Conservation (phyloP, 2,888 invertebrate species). For the Xanthorhoe designata region DNA sequence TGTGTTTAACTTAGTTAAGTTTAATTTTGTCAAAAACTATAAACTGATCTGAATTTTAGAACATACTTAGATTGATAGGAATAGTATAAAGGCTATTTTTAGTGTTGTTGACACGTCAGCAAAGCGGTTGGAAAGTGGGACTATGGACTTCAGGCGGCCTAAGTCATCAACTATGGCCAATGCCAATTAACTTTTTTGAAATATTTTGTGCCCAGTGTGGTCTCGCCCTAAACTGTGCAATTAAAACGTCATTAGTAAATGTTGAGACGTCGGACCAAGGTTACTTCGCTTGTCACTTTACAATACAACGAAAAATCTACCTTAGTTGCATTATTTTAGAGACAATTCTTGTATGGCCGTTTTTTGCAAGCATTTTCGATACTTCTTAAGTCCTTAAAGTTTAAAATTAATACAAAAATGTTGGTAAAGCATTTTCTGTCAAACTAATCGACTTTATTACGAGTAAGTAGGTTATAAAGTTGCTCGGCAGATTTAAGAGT, state of each 20-base stretch:
- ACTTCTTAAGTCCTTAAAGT: background rate
- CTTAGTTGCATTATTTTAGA: background rate
- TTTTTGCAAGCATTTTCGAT: background rate
- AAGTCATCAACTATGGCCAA: background rate
- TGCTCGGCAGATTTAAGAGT: slow-evolving; percentile 7
- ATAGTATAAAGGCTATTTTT: too few species aligned
- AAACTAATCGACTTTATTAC: slow-evolving; percentile 8
- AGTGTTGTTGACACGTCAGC: too few species aligned
- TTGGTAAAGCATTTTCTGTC: background rate
- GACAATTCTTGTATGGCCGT: background rate
- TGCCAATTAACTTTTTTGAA: background rate
- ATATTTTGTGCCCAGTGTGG: slow-evolving; percentile 17
- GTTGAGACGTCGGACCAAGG: slow-evolving; percentile 61
- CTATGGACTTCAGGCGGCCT: background rate
- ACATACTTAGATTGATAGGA: too few species aligned
- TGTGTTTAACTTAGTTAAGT: too few species aligned
- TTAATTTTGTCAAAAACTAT: too few species aligned
- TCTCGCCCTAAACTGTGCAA: slow-evolving; percentile 44
- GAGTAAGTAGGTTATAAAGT: slow-evolving; percentile 5
- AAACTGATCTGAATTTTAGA: too few species aligned
- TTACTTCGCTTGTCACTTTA: slow-evolving; percentile 46
- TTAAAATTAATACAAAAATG: background rate
- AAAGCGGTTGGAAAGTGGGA: background rate
- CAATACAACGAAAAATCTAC: slow-evolving; percentile 7
- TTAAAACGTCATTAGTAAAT: slow-evolving; percentile 72